Evolutionary conservation across 2,888 invertebrate species (phyloP).

Genomic region (Chrysolina americana): DNA sequence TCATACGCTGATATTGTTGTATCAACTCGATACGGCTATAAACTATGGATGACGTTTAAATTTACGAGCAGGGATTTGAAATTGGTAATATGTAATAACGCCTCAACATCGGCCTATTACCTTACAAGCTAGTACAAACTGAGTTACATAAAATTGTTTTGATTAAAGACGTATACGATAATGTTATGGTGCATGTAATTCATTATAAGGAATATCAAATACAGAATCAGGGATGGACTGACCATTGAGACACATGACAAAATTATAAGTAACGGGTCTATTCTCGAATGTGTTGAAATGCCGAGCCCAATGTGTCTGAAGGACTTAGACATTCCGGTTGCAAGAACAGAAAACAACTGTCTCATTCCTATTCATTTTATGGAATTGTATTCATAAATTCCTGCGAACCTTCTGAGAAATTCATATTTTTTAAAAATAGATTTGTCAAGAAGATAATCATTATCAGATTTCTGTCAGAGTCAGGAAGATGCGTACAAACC

Average conservation of each 20-base stretch:
- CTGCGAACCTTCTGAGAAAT: no score
- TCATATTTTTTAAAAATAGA: no score
- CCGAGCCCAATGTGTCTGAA: no score
- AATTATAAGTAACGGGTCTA: no score
- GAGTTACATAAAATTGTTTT: not conserved
- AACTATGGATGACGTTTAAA: not conserved
- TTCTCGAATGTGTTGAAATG: no score
- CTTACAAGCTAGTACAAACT: not conserved
- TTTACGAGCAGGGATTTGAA: conserved; percentile 14
- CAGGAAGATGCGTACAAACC: no score
- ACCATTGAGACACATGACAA: not conserved
- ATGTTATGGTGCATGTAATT: not conserved
- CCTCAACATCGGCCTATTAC: conserved; percentile 12
- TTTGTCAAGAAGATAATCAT: no score
- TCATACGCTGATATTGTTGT: not conserved
- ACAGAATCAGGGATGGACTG: not conserved
- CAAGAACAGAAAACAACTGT: no score
- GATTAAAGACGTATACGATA: not conserved
- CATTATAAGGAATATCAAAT: not conserved
- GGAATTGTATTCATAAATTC: no score
- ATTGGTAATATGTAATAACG: conserved; percentile 11
- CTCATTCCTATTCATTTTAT: no score
- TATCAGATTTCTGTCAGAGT: no score
- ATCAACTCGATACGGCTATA: not conserved
- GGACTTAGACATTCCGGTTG: no score